Base-by-base conservation (phyloP, 2,888 invertebrate species). In the Cryptus viduatorius region DNA sequence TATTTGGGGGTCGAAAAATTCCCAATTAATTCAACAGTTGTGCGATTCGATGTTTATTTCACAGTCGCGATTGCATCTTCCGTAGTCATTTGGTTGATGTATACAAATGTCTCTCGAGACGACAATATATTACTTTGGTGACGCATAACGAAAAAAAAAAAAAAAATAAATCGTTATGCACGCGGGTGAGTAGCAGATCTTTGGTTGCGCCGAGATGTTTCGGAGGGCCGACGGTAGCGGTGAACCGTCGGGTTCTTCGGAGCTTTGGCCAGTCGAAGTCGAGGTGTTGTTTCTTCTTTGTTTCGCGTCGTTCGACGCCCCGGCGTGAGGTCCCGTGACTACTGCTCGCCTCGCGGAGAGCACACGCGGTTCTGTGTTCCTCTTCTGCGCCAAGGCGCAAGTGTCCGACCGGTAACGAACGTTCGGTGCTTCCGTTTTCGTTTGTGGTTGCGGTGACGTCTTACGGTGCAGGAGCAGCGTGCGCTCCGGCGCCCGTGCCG, bases 321-420 rank as follows among this genome's bases (percentile, higher is more conserved):
- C 69, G 65, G 67, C 71, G 82, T 50, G 61, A 71, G 73, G 64
- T 48, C 37, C 37, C 75, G 75, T 42, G 48, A 65, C 65, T 76
- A 65, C 65, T 42, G 76, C 73, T 73, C 31, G 73, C 37, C 37
- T 73, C 61, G 61, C 56, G 8, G 5, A 31, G 61, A 12, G 14
- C 16, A 46, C 24, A 46, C 24, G 59, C 14, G 19, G 59, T 31
- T 61, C n/a, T 12, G 44, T 37, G 56, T 37, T 31, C 19, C 65
- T 65, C 24, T 14, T 75, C 24, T 24, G 12, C 24, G 37, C 12
- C 78, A 79, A 75, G 82, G 69, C 77, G 71, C 83, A 77, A 79
- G 79, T 84, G 72, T 82, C 29, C 59, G 59, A 24, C 73, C 24
- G 71, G 75, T 85, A 82, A 85, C 82, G 79, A 85, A 85, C 84